These are phyloP conservation scores for Globodera ellingtonae DNA, from an alignment of 1,140 invertebrate genomes.

Conservation along the genomic window DNA sequence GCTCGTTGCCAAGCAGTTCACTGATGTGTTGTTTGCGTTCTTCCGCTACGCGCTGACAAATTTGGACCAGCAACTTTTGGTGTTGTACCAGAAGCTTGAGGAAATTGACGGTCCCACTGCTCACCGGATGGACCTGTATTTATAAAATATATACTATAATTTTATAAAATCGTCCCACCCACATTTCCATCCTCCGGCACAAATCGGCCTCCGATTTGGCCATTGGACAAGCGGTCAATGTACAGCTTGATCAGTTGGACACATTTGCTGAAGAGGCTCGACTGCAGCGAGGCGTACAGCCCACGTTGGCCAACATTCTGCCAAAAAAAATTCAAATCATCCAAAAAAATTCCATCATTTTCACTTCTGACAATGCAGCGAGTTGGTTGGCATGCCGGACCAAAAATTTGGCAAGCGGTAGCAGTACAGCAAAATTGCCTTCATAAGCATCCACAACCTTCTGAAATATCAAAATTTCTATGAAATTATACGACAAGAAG, in stretches of 20 bases:
- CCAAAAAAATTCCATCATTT: neutral
- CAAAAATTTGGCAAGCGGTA: constrained; percentile 44
- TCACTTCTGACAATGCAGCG: constrained; percentile 42
- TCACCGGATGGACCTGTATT: constrained; percentile 30
- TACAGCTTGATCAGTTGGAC: constrained; percentile 48
- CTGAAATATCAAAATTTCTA: constrained; percentile 29
- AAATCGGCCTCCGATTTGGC: constrained; percentile 45
- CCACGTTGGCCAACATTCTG: constrained; percentile 48
- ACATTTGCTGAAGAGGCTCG: constrained; percentile 27
- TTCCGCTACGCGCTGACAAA: constrained; percentile 25
- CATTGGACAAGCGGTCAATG: constrained; percentile 43
- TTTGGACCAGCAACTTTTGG: constrained; percentile 33
- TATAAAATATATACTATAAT: neutral
- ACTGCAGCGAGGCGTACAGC: constrained; percentile 29
- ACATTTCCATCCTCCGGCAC: constrained; percentile 52
- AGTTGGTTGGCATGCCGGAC: constrained; percentile 45
- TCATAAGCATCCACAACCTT: constrained; percentile 48
- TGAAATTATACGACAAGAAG: too few species aligned
- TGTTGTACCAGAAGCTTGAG: constrained; percentile 49
- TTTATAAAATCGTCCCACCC: neutral
- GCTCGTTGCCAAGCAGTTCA: neutral
- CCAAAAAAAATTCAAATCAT: neutral
- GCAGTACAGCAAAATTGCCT: constrained; percentile 41
- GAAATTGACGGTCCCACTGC: constrained; percentile 45
- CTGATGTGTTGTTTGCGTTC: neutral